These are phyloP conservation scores for Megalops cyprinoides DNA, from an alignment of 2,797 vertebrate species.

Conservation along the genomic window DNA sequence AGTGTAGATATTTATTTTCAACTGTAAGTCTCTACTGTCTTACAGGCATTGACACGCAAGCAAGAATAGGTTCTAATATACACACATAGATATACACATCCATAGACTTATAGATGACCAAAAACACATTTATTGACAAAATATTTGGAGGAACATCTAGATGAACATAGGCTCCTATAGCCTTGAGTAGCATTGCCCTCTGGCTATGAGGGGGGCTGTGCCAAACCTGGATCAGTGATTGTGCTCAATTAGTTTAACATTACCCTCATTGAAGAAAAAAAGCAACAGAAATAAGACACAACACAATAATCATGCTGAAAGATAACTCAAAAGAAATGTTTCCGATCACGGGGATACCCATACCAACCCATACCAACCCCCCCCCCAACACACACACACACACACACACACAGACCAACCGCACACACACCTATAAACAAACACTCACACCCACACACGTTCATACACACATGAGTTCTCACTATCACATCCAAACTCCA, in stretches of 20 bases:
- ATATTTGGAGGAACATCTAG: not conserved
- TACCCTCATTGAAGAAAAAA: conserved; percentile 17
- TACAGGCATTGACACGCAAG: not conserved
- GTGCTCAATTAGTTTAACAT: conserved; percentile 36
- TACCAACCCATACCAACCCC: conserved; percentile 20
- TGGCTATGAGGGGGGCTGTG: not conserved
- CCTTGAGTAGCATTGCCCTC: not conserved
- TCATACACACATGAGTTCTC: conserved; percentile 48
- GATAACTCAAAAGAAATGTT: conserved; percentile 30
- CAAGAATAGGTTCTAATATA: not conserved
- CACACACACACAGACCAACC: conserved; percentile 18
- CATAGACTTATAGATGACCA: not conserved
- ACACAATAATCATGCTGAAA: conserved; percentile 27
- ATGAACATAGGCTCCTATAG: not conserved
- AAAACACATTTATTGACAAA: not conserved
- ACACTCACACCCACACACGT: conserved; percentile 43
- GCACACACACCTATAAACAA: conserved; percentile 32
- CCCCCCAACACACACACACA: not conserved
- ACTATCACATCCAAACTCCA: conserved; percentile 37
- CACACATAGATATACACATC: not conserved
- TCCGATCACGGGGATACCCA: not conserved
- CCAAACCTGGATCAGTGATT: conserved; percentile 4
- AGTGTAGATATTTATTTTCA: too few species aligned
- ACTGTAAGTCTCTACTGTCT: too few species aligned
- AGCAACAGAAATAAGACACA: not conserved